These are phyloP conservation scores for Felis catus DNA, from an alignment of 2,113 vertebrate species.

Conservation along the genomic window F.catus_Fca126_mat1.0 CM031411.1:110913001-110913500, in stretches of 20 bases:
- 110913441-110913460: background rate
- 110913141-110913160: no score
- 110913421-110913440: background rate
- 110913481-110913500: background rate
- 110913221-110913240: background rate
- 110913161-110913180: background rate
- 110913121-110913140: no score
- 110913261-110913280: background rate
- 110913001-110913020: no score
- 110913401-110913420: background rate
- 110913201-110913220: background rate
- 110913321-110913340: background rate
- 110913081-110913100: no score
- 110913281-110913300: background rate
- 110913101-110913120: no score
- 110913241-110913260: background rate
- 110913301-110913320: background rate
- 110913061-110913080: no score
- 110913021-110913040: no score
- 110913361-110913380: background rate
- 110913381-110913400: background rate
- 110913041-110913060: no score
- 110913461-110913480: background rate
- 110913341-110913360: background rate
- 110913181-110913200: constrained; percentile 13